Evolutionary conservation across 2,888 invertebrate species (phyloP).

Genomic region (Sphaeridia pumilis): DNA sequence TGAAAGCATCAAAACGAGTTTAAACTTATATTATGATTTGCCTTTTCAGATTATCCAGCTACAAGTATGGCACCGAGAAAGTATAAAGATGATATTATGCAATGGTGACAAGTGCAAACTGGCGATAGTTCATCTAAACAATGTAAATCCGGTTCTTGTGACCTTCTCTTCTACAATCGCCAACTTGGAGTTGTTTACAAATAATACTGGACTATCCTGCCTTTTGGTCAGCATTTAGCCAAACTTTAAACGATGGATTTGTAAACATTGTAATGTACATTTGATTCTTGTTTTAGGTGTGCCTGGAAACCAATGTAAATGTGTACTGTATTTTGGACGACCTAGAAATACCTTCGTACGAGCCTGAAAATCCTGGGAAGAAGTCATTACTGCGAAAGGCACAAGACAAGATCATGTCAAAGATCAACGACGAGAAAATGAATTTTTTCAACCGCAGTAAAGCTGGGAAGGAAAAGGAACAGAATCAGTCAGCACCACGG

Average conservation of each 20-base stretch:
- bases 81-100: conserved; percentile 26
- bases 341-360: conserved; percentile 26
- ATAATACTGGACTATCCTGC: conserved; percentile 29
- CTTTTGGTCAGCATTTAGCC: conserved; percentile 32
- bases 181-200: conserved; percentile 27
- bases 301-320: conserved; percentile 31
- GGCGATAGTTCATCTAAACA: conserved; percentile 22
- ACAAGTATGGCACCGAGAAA: conserved; percentile 29
- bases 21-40: no score
- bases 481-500: not conserved
- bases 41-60: conserved; percentile 26
- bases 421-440: conserved; percentile 28
- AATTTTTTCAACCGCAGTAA: conserved; percentile 28
- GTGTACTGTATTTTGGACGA: conserved; percentile 32
- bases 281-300: conserved; percentile 22
- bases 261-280: no score
- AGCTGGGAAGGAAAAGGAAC: conserved; percentile 19
- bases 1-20: no score
- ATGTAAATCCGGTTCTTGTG: conserved; percentile 31
- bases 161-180: conserved; percentile 27
- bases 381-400: conserved; percentile 35
- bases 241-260: no score
- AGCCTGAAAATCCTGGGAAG: conserved; percentile 28
- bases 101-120: conserved; percentile 31
- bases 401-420: conserved; percentile 34